Evolutionary conservation across 2,888 invertebrate genomes (phyloP).

Genomic region (Tipula lateralis): DNA sequence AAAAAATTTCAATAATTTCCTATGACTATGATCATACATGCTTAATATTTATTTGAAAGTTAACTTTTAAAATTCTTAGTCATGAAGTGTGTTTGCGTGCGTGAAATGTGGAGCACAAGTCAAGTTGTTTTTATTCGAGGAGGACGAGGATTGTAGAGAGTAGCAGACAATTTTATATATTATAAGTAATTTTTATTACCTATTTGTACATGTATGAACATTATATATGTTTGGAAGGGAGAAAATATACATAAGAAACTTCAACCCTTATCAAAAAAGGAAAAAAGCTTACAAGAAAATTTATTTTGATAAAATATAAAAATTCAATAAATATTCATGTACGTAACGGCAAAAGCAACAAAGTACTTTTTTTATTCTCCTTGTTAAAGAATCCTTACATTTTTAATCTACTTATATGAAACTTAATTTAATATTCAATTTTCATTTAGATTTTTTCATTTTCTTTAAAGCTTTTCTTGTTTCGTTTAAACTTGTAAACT

Average conservation of each 20-base stretch:
- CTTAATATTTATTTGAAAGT: neutral
- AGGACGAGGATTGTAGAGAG: neutral
- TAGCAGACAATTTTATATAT: neutral
- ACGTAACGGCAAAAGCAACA: neutral
- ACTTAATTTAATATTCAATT: neutral
- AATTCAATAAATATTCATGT: conserved; percentile 3
- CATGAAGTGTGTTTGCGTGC: neutral
- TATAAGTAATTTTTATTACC: neutral
- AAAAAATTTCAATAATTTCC: neutral
- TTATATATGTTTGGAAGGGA: neutral
- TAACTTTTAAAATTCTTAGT: neutral
- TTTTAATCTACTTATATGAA: conserved; percentile 3
- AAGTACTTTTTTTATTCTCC: neutral
- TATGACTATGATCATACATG: neutral
- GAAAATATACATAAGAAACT: neutral
- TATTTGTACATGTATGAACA: neutral
- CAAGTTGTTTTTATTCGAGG: neutral
- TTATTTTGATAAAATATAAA: conserved; percentile 4
- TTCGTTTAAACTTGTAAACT: neutral
- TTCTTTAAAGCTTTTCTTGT: neutral
- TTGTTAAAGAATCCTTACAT: conserved; percentile 1
- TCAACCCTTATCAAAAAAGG: neutral
- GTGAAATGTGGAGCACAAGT: neutral
- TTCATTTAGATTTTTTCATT: neutral
- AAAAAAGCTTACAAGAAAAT: conserved; percentile 1